A percentile compares a stretch with the other conserved stretches of the same genome.
Conservation (phyloP, 2,888 invertebrate genomes). For the Margaritifera margaritifera region DNA sequence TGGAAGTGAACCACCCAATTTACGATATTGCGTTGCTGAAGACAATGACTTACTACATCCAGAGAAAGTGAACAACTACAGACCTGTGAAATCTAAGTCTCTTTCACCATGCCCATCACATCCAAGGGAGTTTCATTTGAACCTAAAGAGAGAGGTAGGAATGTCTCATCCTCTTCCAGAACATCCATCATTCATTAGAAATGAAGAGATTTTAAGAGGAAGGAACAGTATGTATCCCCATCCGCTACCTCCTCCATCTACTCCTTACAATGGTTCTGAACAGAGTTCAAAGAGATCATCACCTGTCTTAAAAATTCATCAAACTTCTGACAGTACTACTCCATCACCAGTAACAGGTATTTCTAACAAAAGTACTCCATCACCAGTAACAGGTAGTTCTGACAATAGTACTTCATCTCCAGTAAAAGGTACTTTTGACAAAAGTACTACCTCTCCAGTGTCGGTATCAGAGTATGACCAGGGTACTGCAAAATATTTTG, state of each 20-base stretch:
- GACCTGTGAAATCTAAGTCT: slow-evolving; percentile 33
- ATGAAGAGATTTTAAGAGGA: slow-evolving; percentile 4
- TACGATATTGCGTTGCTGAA: slow-evolving; percentile 4
- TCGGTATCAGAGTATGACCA: too few species aligned
- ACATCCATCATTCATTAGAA: slow-evolving; percentile 1
- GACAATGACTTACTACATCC: slow-evolving; percentile 1
- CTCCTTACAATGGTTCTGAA: slow-evolving; percentile 29
- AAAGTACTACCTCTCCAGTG: too few species aligned
- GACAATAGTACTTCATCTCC: too few species aligned
- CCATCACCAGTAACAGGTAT: too few species aligned
- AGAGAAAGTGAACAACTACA: slow-evolving; percentile 8
- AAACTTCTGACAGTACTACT: too few species aligned
- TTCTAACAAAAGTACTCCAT: too few species aligned
- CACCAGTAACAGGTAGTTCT: too few species aligned
- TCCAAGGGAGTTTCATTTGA: too few species aligned
- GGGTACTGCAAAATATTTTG: neutral
- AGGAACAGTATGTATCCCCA: slow-evolving; percentile 12
- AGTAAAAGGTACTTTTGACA: too few species aligned
- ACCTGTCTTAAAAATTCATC: slow-evolving; percentile 11
- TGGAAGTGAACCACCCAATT: slow-evolving; percentile 33
- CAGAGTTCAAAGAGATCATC: slow-evolving; percentile 14
- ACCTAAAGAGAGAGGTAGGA: too few species aligned
- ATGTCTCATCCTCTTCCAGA: slow-evolving; percentile 7
- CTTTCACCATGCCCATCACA: slow-evolving; percentile 1
- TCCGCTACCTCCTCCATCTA: slow-evolving; percentile 36